Evolutionary conservation across 2,888 invertebrate species (phyloP).

Genomic region (Dicyrtomina minuta): DNA sequence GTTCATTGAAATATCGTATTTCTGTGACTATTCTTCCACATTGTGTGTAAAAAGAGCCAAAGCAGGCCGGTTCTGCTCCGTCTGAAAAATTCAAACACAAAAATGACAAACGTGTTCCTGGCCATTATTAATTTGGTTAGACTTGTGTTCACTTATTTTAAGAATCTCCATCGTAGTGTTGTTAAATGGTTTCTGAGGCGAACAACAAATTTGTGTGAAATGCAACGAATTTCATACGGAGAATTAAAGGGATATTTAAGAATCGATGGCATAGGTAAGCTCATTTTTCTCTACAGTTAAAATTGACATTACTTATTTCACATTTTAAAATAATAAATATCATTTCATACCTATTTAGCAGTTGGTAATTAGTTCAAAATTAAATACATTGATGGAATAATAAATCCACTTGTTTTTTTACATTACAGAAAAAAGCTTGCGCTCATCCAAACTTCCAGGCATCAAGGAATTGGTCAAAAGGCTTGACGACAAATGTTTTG

Average conservation of each 20-base stretch:
- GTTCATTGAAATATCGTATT: too few relatives aligned
- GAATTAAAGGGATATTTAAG: constrained; percentile 71
- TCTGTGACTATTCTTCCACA: too few relatives aligned
- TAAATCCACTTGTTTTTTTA: too few relatives aligned
- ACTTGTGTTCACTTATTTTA: constrained; percentile 9
- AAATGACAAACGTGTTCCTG: constrained; percentile 16
- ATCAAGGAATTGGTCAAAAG: constrained; percentile 69
- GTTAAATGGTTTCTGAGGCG: constrained; percentile 42
- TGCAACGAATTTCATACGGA: constrained; percentile 90
- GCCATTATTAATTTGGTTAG: constrained; percentile 10
- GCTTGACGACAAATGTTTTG: constrained; percentile 64
- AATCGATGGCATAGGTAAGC: constrained; percentile 65
- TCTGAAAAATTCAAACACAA: too few relatives aligned
- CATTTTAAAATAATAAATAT: too few relatives aligned
- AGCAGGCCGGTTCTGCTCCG: too few relatives aligned
- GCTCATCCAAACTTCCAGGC: constrained; percentile 67
- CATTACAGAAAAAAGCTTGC: constrained; percentile 70
- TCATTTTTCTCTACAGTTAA: not conserved
- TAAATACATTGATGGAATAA: too few relatives aligned
- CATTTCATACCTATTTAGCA: too few relatives aligned
- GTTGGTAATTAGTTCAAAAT: too few relatives aligned
- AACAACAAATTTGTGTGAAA: constrained; percentile 78
- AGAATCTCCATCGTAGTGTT: constrained; percentile 26
- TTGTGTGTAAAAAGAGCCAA: too few relatives aligned
- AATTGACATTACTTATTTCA: too few relatives aligned